Percentiles rank a stretch among this genome's conserved stretches.
These are phyloP conservation scores for Callocephalon fimbriatum DNA, from an alignment of 2,113 vertebrate genomes.

Conservation along the genomic window DNA sequence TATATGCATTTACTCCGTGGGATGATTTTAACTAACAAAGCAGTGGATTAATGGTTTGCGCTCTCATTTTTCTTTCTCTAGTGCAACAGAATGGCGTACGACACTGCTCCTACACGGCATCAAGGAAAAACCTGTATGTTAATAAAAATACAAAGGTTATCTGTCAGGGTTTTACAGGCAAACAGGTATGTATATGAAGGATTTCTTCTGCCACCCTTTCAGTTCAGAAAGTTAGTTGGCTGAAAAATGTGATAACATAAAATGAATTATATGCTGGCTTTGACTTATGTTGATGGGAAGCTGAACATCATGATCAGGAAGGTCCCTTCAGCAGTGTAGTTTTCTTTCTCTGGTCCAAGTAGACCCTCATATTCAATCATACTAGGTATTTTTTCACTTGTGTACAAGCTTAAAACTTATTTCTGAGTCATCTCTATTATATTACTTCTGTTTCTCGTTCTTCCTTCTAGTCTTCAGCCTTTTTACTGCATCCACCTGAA, in stretches of 20 bases:
- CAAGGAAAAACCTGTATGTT: conserved; percentile 91
- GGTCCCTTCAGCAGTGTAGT: not conserved
- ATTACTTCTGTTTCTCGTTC: not conserved
- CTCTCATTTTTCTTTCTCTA: conserved; percentile 59
- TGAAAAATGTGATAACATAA: not conserved
- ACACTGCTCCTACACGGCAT: conserved; percentile 85
- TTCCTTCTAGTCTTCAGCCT: not conserved
- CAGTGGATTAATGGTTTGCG: not conserved
- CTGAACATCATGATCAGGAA: not conserved
- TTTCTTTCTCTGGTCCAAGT: not conserved
- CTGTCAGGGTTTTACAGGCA: conserved; percentile 98
- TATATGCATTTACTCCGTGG: not conserved
- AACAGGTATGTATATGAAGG: conserved; percentile 85
- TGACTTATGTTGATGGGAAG: not conserved
- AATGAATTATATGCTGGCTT: not conserved
- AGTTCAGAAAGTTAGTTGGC: not conserved
- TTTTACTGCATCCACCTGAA: not conserved
- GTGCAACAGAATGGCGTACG: conserved; percentile 92
- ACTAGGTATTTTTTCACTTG: not conserved
- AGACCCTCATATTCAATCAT: not conserved
- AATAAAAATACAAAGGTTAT: conserved; percentile 92
- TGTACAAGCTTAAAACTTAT: not conserved
- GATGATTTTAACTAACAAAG: not conserved
- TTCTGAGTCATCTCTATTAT: not conserved
- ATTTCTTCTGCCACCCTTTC: not conserved